phyloP scores from a whole-genome alignment of 1,140 invertebrate genomes.

The Oncopeltus fasciatus region DNA sequence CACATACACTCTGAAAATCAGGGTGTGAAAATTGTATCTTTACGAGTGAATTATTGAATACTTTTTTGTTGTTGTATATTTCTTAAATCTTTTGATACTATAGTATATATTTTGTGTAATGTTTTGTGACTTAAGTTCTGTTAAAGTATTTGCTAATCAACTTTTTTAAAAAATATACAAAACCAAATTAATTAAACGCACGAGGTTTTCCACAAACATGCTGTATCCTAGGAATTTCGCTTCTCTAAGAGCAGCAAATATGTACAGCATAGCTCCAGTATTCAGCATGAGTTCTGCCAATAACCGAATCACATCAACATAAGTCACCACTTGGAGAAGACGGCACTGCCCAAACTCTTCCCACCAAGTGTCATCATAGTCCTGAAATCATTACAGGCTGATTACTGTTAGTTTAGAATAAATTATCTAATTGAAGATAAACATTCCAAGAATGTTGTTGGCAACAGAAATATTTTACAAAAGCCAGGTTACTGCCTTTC shows the following conservation, averaged over 20 bases:
- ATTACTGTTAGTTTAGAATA: background rate
- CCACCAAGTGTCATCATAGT: constrained; percentile 34
- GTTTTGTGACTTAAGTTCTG: background rate
- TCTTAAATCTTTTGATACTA: background rate
- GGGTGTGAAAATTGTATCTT: too few species aligned
- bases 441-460: too few species aligned
- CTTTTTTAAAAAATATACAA: too few species aligned
- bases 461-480: too few species aligned
- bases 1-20: too few species aligned
- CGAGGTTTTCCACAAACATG: constrained; percentile 85
- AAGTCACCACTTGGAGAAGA: constrained; percentile 43
- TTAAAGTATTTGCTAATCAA: too few species aligned
- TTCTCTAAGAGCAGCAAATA: constrained; percentile 65
- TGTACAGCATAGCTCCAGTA: constrained; percentile 61
- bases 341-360: constrained; percentile 51
- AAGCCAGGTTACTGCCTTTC: too few species aligned
- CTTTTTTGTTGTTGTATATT: too few species aligned
- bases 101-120: background rate
- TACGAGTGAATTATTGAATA: too few species aligned
- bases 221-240: constrained; percentile 67
- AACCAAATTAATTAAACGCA: too few species aligned
- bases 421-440: background rate
- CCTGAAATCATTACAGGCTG: background rate
- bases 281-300: constrained; percentile 53
- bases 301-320: constrained; percentile 46